Conservation (phyloP, 2,888 invertebrate species). For the Bruchidius siliquastri region DNA sequence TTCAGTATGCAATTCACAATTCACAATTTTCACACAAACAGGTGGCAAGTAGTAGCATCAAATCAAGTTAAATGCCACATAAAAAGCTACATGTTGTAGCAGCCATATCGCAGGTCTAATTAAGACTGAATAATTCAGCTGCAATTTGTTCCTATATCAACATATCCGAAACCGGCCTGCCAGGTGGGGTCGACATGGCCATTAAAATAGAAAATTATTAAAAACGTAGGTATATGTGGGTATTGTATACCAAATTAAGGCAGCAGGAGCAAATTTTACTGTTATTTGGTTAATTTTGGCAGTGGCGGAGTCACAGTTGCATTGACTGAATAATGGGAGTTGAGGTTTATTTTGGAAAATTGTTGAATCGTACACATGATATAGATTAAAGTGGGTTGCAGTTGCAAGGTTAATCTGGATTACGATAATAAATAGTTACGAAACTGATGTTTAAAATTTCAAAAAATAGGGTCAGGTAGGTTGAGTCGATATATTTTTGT, state of each 20-base stretch:
- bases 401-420: no score
- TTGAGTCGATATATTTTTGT: no score
- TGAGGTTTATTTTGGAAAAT: no score
- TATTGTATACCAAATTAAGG: not conserved
- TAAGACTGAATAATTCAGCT: constrained; percentile 18
- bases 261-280: not conserved
- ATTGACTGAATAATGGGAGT: no score
- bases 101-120: constrained; percentile 11
- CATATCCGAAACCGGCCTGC: constrained; percentile 11
- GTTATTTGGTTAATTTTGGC: not conserved
- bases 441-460: no score
- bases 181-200: not conserved
- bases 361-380: no score
- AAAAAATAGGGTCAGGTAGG: no score
- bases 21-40: not conserved
- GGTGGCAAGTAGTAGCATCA: not conserved
- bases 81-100: not conserved
- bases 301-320: not conserved
- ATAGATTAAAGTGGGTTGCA: no score
- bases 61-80: not conserved
- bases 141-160: constrained; percentile 21
- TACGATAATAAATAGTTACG: no score
- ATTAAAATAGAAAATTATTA: not conserved
- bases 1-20: no score
- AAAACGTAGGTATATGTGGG: not conserved